Evolutionary conservation across 2,797 vertebrate genomes (phyloP).

Genomic region (Limosa lapponica): DNA sequence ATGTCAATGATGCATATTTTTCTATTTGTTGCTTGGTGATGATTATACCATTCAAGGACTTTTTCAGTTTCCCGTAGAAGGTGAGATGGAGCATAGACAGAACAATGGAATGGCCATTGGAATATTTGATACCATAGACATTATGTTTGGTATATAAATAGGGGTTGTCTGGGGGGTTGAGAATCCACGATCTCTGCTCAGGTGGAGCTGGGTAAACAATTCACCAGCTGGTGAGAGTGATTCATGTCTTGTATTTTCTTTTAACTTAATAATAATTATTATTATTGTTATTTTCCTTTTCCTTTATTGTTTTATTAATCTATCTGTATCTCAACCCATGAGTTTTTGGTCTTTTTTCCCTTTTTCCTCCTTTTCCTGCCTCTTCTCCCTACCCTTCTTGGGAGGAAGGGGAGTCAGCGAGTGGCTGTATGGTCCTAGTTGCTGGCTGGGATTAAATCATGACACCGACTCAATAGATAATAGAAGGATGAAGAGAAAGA

Average conservation of each 20-base stretch:
- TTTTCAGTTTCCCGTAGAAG: background rate
- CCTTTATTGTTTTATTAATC: background rate
- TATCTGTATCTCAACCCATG: background rate
- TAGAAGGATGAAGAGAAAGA: background rate
- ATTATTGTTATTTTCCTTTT: background rate
- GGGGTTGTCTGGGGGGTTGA: background rate
- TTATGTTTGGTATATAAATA: background rate
- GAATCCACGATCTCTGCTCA: background rate
- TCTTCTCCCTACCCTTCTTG: background rate
- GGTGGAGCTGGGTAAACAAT: background rate
- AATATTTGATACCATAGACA: background rate
- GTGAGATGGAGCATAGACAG: background rate
- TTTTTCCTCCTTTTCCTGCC: background rate
- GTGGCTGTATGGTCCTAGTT: background rate
- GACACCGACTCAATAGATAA: background rate
- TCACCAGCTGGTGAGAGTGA: too few relatives aligned
- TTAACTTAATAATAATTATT: background rate
- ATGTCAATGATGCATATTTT: background rate
- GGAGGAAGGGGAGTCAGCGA: background rate
- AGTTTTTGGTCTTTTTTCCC: background rate
- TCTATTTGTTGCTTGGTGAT: background rate
- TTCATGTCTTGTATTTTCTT: background rate
- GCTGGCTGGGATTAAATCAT: background rate
- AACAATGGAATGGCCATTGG: background rate
- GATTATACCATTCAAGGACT: background rate